Conservation (phyloP, 2,797 vertebrate species). For the Sebastes diploproa region DNA sequence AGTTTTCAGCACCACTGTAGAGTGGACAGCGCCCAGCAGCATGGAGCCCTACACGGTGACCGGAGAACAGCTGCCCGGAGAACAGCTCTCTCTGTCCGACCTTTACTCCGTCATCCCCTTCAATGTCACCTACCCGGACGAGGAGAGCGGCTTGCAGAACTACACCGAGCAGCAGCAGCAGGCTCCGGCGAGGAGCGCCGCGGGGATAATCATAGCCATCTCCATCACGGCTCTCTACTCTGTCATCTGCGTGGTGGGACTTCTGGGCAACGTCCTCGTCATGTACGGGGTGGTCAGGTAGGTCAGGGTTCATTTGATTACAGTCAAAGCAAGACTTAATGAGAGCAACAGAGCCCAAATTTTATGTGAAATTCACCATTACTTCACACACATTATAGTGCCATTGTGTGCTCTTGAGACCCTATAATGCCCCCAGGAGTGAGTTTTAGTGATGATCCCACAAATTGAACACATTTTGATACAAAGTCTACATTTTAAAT, state of each 20-base stretch:
- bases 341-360: not conserved
- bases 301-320: not conserved
- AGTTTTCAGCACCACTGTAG: conserved; percentile 40
- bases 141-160: conserved; percentile 76
- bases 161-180: conserved; percentile 65
- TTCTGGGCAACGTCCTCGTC: conserved; percentile 90
- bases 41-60: conserved; percentile 84
- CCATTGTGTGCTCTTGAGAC: not conserved
- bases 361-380: not conserved
- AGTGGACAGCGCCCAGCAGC: conserved; percentile 35
- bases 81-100: conserved; percentile 72
- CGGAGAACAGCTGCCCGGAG: conserved; percentile 66
- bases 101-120: conserved; percentile 75
- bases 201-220: conserved; percentile 81
- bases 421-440: not conserved
- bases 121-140: conserved; percentile 79
- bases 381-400: not conserved
- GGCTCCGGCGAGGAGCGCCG: conserved; percentile 70
- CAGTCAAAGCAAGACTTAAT: not conserved
- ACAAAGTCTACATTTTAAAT: not conserved
- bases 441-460: not conserved
- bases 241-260: conserved; percentile 90
- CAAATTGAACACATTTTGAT: not conserved
- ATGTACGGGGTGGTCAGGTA: conserved; percentile 89
- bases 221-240: conserved; percentile 92